These are phyloP conservation scores for Equus przewalskii DNA, from an alignment of 2,113 vertebrate genomes.

Conservation along the genomic window DNA sequence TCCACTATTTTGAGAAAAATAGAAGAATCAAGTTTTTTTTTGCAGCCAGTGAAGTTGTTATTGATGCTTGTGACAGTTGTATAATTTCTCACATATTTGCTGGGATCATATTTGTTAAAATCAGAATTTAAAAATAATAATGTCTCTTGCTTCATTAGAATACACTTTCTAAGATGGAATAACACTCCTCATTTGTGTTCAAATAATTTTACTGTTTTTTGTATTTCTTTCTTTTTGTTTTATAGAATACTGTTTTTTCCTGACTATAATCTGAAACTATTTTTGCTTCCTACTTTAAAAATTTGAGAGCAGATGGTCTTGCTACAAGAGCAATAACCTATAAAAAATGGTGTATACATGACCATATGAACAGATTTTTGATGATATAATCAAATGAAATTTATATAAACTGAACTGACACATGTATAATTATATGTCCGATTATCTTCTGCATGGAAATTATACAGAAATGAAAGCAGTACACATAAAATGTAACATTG, in stretches of 20 bases:
- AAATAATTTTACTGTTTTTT: neutral
- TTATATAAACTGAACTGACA: slow-evolving; percentile 50
- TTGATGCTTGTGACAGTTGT: neutral
- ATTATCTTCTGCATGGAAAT: slow-evolving; percentile 34
- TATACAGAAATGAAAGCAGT: slow-evolving; percentile 24
- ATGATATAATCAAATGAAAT: slow-evolving; percentile 51
- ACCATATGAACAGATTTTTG: slow-evolving; percentile 63
- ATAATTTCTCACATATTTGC: neutral
- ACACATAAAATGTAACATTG: neutral
- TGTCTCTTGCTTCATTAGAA: neutral
- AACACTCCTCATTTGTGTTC: neutral
- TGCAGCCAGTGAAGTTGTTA: neutral
- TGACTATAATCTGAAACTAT: neutral
- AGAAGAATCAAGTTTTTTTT: neutral
- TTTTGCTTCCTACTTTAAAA: slow-evolving; percentile 60
- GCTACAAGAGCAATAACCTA: slow-evolving; percentile 52
- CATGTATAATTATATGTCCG: slow-evolving; percentile 42
- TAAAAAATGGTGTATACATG: slow-evolving; percentile 59
- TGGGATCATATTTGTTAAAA: neutral
- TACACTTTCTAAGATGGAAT: neutral
- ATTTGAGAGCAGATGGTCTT: slow-evolving; percentile 69
- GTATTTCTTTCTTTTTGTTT: neutral
- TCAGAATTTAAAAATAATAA: neutral
- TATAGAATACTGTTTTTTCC: neutral
- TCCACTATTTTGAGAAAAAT: neutral